phyloP scores from a whole-genome alignment of 2,888 invertebrate species.

The Monopis laevigella region DNA sequence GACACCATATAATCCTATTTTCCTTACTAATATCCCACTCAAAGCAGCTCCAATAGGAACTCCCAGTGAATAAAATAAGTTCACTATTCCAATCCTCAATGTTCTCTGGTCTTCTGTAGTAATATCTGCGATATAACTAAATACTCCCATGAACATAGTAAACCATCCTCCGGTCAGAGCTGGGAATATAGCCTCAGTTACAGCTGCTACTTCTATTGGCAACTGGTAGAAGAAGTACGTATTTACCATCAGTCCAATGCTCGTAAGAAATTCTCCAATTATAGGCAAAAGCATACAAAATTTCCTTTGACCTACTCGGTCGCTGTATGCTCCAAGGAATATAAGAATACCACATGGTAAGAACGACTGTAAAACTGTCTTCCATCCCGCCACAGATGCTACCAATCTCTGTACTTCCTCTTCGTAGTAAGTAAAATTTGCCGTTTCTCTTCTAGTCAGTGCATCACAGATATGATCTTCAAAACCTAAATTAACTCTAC shows the following conservation, averaged over 20 bases:
- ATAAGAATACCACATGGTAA: constrained; percentile 82
- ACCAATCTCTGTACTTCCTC: constrained; percentile 77
- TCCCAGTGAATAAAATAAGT: constrained; percentile 88
- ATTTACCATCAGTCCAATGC: constrained; percentile 80
- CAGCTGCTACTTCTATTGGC: constrained; percentile 82
- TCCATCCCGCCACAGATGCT: constrained; percentile 86
- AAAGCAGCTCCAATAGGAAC: constrained; percentile 90
- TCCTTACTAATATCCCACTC: constrained; percentile 79
- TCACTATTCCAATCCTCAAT: constrained; percentile 85
- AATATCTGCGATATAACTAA: constrained; percentile 89
- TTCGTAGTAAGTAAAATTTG: constrained; percentile 65
- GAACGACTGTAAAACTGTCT: constrained; percentile 83
- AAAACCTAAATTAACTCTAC: constrained; percentile 81
- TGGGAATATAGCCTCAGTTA: constrained; percentile 84
- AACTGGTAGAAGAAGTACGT: constrained; percentile 82
- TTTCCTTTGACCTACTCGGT: constrained; percentile 73
- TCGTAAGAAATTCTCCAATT: constrained; percentile 81
- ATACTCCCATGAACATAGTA: constrained; percentile 90
- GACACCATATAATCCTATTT: constrained; percentile 85
- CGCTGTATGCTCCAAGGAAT: constrained; percentile 84
- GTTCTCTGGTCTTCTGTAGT: constrained; percentile 86
- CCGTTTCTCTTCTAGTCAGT: constrained; percentile 76
- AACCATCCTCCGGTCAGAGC: constrained; percentile 88
- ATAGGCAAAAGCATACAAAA: constrained; percentile 87
- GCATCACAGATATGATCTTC: constrained; percentile 80